A percentile compares a stretch with the other conserved stretches of the same genome.
Evolutionary conservation across 2,888 invertebrate species (phyloP).

Genomic region (Epiblema foenella): DNA sequence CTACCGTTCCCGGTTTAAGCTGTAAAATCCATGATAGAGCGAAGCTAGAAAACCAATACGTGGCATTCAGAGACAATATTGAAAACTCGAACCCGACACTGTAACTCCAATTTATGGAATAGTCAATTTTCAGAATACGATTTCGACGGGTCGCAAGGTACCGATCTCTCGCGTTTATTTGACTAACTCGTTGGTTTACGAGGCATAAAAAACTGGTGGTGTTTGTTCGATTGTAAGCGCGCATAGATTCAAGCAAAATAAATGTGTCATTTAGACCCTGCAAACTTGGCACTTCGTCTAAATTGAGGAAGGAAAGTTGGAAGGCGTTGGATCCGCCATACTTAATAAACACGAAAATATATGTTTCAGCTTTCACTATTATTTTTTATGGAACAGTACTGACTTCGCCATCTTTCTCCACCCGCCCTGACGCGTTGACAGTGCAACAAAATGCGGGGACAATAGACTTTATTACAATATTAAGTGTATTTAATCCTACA

Average conservation of each 20-base stretch:
- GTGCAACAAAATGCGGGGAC: not conserved
- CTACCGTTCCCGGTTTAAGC: conserved; percentile 8
- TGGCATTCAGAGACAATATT: conserved; percentile 38
- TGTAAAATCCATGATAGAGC: conserved; percentile 28
- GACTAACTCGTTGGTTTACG: conserved; percentile 27
- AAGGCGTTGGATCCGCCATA: too few relatives aligned
- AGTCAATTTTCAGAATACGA: conserved; percentile 29
- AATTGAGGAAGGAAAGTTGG: too few relatives aligned
- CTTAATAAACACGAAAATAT: too few relatives aligned
- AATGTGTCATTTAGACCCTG: too few relatives aligned
- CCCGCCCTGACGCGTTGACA: not conserved
- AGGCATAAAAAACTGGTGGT: not conserved
- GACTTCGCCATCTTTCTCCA: not conserved
- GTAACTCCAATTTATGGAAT: conserved; percentile 35
- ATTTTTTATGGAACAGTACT: too few relatives aligned
- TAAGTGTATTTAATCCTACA: conserved; percentile 16
- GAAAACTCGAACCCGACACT: conserved; percentile 26
- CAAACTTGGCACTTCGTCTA: too few relatives aligned
- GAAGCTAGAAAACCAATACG: conserved; percentile 24
- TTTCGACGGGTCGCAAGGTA: not conserved
- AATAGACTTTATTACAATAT: conserved; percentile 5
- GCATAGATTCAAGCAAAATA: too few relatives aligned
- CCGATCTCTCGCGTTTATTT: conserved; percentile 3
- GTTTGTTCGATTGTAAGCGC: too few relatives aligned
- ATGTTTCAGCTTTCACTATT: too few relatives aligned